Evolutionary conservation across 2,113 vertebrate species (phyloP).

Genomic region (Pterocles orientalis): DNA sequence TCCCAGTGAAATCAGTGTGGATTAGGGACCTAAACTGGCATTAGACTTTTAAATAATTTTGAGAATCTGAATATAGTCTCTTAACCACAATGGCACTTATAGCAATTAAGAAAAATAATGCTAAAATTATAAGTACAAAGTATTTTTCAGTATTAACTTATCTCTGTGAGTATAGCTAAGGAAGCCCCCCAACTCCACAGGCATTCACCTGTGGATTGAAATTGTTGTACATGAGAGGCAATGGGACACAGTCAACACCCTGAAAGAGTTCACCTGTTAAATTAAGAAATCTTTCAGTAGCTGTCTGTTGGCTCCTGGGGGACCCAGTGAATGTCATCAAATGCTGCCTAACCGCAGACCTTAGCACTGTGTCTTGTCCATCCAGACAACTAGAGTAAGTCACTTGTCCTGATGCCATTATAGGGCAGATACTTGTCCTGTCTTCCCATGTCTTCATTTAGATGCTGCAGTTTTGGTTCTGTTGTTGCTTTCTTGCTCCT

Average conservation of each 20-base stretch:
- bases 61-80: neutral
- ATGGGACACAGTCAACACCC: neutral
- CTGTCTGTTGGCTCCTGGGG: neutral
- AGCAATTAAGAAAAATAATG: conserved; percentile 43
- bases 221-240: neutral
- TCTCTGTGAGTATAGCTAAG: neutral
- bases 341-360: neutral
- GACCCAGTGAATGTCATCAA: neutral
- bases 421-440: neutral
- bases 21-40: conserved; percentile 47
- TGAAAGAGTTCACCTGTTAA: neutral
- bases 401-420: neutral
- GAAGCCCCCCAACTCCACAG: neutral
- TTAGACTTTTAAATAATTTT: conserved; percentile 58
- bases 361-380: neutral
- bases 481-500: neutral
- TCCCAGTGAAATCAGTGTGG: conserved; percentile 36
- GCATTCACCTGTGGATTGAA: neutral
- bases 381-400: neutral
- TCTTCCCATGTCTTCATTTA: neutral
- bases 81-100: neutral
- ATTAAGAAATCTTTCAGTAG: neutral
- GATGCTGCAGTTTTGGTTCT: neutral
- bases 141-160: neutral
- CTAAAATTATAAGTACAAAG: neutral